Percentiles rank a stretch among this genome's conserved stretches.
Evolutionary conservation across 2,113 vertebrate species (phyloP).

Genomic region (Chunga burmeisteri): DNA sequence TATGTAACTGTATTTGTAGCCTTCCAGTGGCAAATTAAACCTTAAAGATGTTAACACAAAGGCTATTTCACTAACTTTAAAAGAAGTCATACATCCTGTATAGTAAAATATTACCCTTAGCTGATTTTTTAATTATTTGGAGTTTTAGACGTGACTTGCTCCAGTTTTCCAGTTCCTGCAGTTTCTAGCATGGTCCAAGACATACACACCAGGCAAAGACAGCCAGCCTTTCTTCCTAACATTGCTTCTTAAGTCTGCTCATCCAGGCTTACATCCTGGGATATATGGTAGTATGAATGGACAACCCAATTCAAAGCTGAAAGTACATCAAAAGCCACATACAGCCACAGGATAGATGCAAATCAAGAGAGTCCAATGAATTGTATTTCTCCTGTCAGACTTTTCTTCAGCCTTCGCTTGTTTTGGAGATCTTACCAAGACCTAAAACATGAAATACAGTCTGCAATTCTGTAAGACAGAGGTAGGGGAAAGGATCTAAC

Average conservation of each 20-base stretch:
- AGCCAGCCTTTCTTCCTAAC: background rate
- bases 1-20: background rate
- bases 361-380: background rate
- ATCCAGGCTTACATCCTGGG: background rate
- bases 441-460: background rate
- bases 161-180: background rate
- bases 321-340: background rate
- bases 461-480: background rate
- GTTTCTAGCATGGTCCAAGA: background rate
- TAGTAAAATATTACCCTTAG: background rate
- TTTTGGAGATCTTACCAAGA: background rate
- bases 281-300: background rate
- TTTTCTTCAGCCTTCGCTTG: background rate
- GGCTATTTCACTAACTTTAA: background rate
- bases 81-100: background rate
- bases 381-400: background rate
- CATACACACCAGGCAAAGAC: background rate
- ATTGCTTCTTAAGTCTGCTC: background rate
- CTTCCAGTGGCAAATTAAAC: background rate
- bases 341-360: background rate
- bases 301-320: background rate
- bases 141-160: background rate
- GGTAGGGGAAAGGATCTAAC: background rate
- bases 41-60: background rate
- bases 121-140: background rate